A percentile compares a stretch with the other conserved stretches of the same genome.
Conservation (phyloP, 2,888 invertebrate species). For the Troglohyphantes excavatus region DNA sequence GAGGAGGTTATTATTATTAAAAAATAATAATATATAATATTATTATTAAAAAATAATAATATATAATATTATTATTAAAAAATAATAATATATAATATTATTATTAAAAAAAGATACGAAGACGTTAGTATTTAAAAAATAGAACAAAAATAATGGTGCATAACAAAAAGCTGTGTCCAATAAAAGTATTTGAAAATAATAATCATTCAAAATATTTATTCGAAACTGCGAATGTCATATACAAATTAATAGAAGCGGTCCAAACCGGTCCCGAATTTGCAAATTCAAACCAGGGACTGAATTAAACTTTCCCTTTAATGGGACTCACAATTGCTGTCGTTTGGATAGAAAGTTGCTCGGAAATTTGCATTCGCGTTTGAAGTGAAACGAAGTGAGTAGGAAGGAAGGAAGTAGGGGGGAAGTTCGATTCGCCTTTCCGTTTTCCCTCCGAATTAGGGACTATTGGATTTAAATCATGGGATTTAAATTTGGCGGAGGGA, state of each 20-base stretch:
- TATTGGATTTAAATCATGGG: constrained; percentile 63
- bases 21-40: too few relatives aligned
- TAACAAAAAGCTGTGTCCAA: too few relatives aligned
- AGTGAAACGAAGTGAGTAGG: constrained; percentile 38
- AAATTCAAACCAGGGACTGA: constrained; percentile 9
- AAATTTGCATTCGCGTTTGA: constrained; percentile 55
- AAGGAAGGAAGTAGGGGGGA: constrained; percentile 31
- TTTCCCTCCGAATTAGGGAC: constrained; percentile 51
- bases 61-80: too few relatives aligned
- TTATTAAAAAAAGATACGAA: too few relatives aligned
- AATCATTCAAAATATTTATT: neutral
- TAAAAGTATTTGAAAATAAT: neutral
- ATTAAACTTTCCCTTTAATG: constrained; percentile 45
- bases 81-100: too few relatives aligned
- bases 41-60: too few relatives aligned
- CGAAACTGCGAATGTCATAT: constrained; percentile 7
- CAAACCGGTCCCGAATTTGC: constrained; percentile 55
- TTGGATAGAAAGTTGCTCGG: constrained; percentile 3
- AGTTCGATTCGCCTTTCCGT: constrained; percentile 22
- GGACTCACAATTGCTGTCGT: constrained; percentile 30
- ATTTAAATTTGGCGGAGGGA: constrained; percentile 57
- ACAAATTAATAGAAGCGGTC: constrained; percentile 44
- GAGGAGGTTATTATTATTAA: too few relatives aligned
- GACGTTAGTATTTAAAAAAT: too few relatives aligned
- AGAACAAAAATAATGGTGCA: too few relatives aligned